Base-by-base conservation (phyloP, 37 sponge, comb jelly and placozoan species). In the Halisarca cf. caerulea region DNA sequence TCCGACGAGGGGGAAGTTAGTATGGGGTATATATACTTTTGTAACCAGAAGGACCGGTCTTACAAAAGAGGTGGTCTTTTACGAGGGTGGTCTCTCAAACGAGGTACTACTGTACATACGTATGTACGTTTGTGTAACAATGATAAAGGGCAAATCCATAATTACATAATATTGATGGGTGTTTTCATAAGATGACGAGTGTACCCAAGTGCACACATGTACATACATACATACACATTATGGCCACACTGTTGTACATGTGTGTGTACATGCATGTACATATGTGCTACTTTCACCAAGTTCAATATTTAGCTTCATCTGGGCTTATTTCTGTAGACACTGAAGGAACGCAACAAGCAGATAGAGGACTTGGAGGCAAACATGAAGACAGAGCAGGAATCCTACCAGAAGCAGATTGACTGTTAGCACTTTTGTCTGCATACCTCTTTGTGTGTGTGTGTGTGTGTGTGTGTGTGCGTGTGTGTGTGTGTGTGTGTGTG, bases 401-500 rank as follows among this genome's bases (percentile, higher is more conserved):
- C 69, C n/a, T 34, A 32, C 2, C 14, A 68, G 15, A 68, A 68
- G 4, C 69, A 30, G 35, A 68, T 68, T 32, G 69, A 68, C 28
- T 27, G 69, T 68, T 18, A 3, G 69, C 28, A 33, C 1, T 0
- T 28, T 4, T 61, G 64, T 61, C 20, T 61, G 30, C 15, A 23
- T 61, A 15, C 15, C 20, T 61, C 5, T 27, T 5, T 61, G 30
- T 61, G 64, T 61, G 20, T 61, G 64, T 61, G 30, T 61, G 64
- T 61, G 30, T 61, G 20, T 61, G 30, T 61, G 20, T 61, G 30
- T 61, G 64, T 61, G 30, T 61, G 20, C 6, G 30, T 61, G 20
- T 61, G 30, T 61, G 64, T 61, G 30, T 61, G 64, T 61, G 30
- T 61, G 64, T 61, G 30, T 61, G 64, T 61, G 30, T 61, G 64